Evolutionary conservation across 2,797 vertebrate species (phyloP).

Genomic region (Heterohyrax brucei): DNA sequence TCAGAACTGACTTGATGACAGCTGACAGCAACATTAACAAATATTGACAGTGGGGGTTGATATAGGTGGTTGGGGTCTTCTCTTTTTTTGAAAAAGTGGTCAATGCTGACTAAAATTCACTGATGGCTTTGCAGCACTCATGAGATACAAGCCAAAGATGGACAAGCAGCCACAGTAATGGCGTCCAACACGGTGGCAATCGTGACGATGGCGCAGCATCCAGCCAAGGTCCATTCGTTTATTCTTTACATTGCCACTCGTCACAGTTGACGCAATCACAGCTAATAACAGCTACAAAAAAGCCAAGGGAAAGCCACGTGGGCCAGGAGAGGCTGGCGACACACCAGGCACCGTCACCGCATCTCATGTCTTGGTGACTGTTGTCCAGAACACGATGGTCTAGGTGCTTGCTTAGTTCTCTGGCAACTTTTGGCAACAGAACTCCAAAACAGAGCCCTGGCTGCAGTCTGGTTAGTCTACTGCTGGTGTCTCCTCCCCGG

Average conservation of each 20-base stretch:
- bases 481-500: accelerated
- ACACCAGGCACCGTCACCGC: accelerated
- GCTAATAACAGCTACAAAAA: background rate
- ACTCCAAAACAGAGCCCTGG: background rate
- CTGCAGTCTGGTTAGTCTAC: background rate
- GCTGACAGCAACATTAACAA: no score
- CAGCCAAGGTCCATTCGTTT: no score
- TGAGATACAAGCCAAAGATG: background rate
- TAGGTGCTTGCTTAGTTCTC: accelerated
- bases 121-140: background rate
- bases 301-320: background rate
- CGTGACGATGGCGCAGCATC: background rate
- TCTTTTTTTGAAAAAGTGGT: background rate
- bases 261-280: background rate
- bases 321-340: background rate
- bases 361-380: accelerated
- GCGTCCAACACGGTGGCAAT: background rate
- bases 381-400: accelerated
- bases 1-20: no score
- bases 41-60: background rate
- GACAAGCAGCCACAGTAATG: background rate
- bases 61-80: background rate
- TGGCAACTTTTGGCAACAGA: background rate
- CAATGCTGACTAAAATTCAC: background rate
- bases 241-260: no score